Conservation (phyloP, 2,113 vertebrate species). For the Menidia beryllina region DNA sequence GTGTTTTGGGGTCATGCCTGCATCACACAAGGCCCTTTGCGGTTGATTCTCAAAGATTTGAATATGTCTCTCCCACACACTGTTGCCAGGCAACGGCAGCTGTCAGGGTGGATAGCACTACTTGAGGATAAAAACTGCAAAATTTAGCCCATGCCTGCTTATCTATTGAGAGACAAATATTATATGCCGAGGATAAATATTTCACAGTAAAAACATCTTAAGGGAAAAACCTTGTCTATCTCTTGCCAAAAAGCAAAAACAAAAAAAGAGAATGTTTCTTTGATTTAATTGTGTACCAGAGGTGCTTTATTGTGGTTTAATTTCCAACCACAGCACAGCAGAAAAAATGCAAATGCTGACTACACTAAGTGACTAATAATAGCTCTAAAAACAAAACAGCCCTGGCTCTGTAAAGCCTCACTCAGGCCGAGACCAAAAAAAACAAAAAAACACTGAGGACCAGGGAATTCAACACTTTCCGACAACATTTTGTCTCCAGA, state of each 20-base stretch:
- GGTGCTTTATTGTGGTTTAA: conserved; percentile 6
- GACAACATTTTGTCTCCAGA: conserved; percentile 44
- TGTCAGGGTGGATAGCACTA: conserved; percentile 50
- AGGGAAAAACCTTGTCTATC: background rate
- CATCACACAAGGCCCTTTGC: conserved; percentile 52
- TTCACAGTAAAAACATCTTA: background rate
- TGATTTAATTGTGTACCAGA: background rate
- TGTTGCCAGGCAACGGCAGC: conserved; percentile 79
- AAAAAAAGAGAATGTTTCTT: too few species aligned
- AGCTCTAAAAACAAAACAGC: conserved; percentile 14
- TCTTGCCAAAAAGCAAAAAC: background rate
- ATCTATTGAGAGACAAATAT: conserved; percentile 48
- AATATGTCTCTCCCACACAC: conserved; percentile 31
- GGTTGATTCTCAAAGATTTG: conserved; percentile 53
- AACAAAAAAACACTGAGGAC: conserved; percentile 11
- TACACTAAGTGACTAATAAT: conserved; percentile 1
- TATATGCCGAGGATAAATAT: background rate
- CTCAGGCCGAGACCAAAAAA: conserved; percentile 18
- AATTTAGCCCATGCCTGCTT: conserved; percentile 54
- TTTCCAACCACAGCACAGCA: conserved; percentile 4
- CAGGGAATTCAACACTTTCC: conserved; percentile 42
- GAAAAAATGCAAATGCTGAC: conserved; percentile 6
- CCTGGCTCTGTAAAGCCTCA: conserved; percentile 16
- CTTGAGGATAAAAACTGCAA: conserved; percentile 55
- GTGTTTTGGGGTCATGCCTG: conserved; percentile 55